phyloP scores from a whole-genome alignment of 2,888 invertebrate genomes.

The Spodoptera picta region DNA sequence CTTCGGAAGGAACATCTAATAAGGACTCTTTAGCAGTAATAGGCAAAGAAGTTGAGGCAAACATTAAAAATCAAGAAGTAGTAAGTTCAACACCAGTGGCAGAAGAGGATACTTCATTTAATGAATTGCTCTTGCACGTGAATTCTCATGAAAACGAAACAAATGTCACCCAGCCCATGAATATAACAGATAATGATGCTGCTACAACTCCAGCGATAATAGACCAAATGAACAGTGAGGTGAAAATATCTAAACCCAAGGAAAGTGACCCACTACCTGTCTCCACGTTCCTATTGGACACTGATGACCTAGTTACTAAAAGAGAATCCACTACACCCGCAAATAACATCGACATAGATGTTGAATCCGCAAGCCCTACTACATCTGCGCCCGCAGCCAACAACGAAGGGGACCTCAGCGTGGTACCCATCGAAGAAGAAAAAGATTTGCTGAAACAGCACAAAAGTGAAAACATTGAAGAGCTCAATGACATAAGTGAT shows the following conservation, averaged over 20 bases:
- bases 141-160: conserved; percentile 56
- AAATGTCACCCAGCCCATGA: conserved; percentile 34
- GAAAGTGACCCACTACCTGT: conserved; percentile 63
- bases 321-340: conserved; percentile 55
- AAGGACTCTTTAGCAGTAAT: conserved; percentile 33
- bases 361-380: conserved; percentile 46
- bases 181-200: conserved; percentile 6
- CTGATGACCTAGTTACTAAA: conserved; percentile 76
- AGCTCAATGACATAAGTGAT: conserved; percentile 83
- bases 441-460: conserved; percentile 68
- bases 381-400: conserved; percentile 26
- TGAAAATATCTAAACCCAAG: conserved; percentile 41
- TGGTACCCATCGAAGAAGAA: conserved; percentile 76
- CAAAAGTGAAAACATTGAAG: conserved; percentile 75
- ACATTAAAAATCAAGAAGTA: conserved; percentile 38
- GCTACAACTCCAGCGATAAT: conserved; percentile 9
- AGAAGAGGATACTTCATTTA: conserved; percentile 58
- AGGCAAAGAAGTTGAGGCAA: conserved; percentile 36
- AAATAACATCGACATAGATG: conserved; percentile 51
- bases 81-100: conserved; percentile 42
- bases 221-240: conserved; percentile 30
- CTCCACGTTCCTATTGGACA: conserved; percentile 79
- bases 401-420: conserved; percentile 73
- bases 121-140: conserved; percentile 60
- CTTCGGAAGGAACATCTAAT: conserved; percentile 48